Percentiles rank a stretch among this genome's conserved stretches.
These are phyloP conservation scores for Orbicella faveolata DNA, from an alignment of 64 coral and sea anemone genomes.

Conservation along the genomic window DNA sequence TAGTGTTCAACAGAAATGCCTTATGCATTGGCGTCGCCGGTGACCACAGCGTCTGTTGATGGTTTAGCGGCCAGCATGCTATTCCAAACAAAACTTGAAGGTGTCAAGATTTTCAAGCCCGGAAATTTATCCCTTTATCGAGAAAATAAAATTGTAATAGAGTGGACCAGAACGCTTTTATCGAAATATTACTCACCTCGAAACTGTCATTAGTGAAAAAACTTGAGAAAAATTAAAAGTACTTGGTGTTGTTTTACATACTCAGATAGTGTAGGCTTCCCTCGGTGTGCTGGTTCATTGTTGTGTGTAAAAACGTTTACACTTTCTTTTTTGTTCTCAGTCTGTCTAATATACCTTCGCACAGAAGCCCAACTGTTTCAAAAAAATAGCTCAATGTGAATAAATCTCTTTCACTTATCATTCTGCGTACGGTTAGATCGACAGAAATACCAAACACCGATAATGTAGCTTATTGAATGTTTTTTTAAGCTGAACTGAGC, in stretches of 20 bases:
- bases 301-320: background rate
- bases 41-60: constrained; percentile 42
- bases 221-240: no score
- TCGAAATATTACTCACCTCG: no score
- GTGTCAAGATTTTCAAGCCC: background rate
- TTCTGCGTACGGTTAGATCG: no score
- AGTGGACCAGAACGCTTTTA: background rate
- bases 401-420: background rate
- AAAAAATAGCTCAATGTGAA: background rate
- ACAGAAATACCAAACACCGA: no score
- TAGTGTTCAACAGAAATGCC: background rate
- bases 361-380: background rate
- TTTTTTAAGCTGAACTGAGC: no score
- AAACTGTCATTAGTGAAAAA: no score
- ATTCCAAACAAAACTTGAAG: no score
- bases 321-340: background rate
- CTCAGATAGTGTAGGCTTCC: no score
- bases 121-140: background rate
- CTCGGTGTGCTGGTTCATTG: no score
- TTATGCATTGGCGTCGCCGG: background rate
- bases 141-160: background rate
- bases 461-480: no score
- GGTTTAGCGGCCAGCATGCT: background rate
- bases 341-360: background rate
- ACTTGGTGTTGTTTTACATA: no score